Base-by-base conservation (phyloP, 1,140 invertebrate genomes). In the Caerostris extrusa region DNA sequence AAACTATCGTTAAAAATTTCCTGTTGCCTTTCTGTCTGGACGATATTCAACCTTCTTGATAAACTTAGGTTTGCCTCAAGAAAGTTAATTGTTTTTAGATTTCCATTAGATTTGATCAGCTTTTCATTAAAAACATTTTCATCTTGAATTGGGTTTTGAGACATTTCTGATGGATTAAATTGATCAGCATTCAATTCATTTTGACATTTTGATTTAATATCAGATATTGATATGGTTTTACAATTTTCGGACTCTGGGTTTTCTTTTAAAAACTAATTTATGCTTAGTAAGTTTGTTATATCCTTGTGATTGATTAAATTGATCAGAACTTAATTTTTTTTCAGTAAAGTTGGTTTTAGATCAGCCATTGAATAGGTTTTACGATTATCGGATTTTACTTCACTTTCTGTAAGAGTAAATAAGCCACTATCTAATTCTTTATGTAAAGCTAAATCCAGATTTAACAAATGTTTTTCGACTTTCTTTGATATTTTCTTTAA, bases 1-100 rank as follows among this genome's bases (percentile, higher is more conserved):
- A 91, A 91, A 61, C 90, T 91, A 82, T 91, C 90, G 82, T 91
- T 91, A 7, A 81, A 56, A 60, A 82, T 12, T 60, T 91, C 57
- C 3, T 61, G 19, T 82, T 55, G 53, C 17, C 58, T 57, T 19
- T 90, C n/a, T n/a, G 34, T 55, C 53, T 55, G 50, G 12, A 57
- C 55, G 34, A 50, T 53, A 88, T 50, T 88, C 53, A 50, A 12
- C 4, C 34, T 34, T 77, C 14, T 77, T 14, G 4, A 14, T 64
- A 64, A 12, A 10, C 17, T 4, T 14, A 10, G 5, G 17, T 7
- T 58, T 55, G 53, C 6, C 56, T 53, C 5, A 56, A 10, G 4
- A 81, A 3, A 81, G 53, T 5, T 12, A 81, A 10, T 34, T 10
- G 7, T 81, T 50, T n/a, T 67, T 12, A 67, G n/a, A 67, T 67